Evolutionary conservation across 2,888 invertebrate species (phyloP).

Genomic region (Mylabris sibirica): DNA sequence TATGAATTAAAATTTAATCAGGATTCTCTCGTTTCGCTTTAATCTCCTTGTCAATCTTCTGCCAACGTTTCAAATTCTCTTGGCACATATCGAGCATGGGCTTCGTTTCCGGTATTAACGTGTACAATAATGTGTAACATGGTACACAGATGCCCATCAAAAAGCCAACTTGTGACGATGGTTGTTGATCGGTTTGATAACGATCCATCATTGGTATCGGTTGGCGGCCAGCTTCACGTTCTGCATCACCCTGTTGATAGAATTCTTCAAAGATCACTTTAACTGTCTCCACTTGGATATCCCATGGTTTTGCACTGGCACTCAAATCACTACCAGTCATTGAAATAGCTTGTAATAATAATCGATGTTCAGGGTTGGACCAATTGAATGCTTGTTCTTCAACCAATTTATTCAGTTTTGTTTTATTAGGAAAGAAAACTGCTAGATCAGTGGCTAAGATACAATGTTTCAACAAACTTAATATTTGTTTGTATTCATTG

Average conservation of each 20-base stretch:
- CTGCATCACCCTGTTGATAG: conserved; percentile 72
- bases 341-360: conserved; percentile 75
- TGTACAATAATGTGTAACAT: conserved; percentile 75
- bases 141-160: conserved; percentile 82
- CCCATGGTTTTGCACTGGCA: conserved; percentile 86
- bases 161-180: conserved; percentile 83
- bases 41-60: conserved; percentile 57
- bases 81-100: conserved; percentile 74
- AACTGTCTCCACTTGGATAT: conserved; percentile 80
- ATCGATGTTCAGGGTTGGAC: conserved; percentile 71
- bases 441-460: conserved; percentile 87
- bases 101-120: conserved; percentile 74
- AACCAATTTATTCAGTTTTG: conserved; percentile 66
- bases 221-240: conserved; percentile 60
- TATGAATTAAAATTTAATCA: background rate
- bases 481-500: conserved; percentile 78
- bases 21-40: conserved; percentile 35
- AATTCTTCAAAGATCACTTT: conserved; percentile 83
- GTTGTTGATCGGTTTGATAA: conserved; percentile 75
- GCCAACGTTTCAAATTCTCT: conserved; percentile 70
- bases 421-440: conserved; percentile 79
- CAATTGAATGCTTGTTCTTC: conserved; percentile 70
- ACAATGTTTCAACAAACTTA: conserved; percentile 79
- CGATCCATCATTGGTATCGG: conserved; percentile 79
- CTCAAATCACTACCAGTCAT: conserved; percentile 88